Evolutionary conservation across 1,140 invertebrate species (phyloP).

Genomic region (Drosophila orena): DNA sequence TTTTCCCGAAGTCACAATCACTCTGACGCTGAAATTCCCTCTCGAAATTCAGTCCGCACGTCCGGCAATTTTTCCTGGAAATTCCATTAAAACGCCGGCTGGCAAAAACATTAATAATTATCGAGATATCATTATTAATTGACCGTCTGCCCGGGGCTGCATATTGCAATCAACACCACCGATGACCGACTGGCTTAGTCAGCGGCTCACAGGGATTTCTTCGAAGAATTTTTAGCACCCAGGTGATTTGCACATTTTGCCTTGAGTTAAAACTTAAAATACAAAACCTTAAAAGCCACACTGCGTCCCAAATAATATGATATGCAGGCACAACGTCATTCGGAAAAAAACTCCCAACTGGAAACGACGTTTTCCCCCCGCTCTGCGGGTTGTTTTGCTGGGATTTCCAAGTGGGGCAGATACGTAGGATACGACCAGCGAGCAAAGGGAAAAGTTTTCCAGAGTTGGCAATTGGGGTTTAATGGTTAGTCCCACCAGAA

Average conservation of each 20-base stretch:
- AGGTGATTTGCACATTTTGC: conserved; percentile 28
- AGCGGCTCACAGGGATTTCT: neutral
- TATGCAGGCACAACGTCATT: conserved; percentile 44
- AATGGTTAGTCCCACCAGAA: conserved; percentile 42
- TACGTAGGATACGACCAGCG: neutral
- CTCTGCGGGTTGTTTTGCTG: conserved; percentile 6
- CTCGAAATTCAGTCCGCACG: conserved; percentile 34
- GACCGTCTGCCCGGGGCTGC: conserved; percentile 15
- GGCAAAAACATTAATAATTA: conserved; percentile 29
- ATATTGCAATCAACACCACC: conserved; percentile 20
- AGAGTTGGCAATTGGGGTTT: conserved; percentile 51
- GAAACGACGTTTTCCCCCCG: conserved; percentile 5
- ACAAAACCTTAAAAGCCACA: conserved; percentile 39
- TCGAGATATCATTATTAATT: conserved; percentile 17
- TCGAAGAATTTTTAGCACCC: conserved; percentile 11
- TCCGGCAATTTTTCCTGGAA: conserved; percentile 31
- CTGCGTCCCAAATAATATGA: conserved; percentile 56
- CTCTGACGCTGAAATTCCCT: conserved; percentile 37
- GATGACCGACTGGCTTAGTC: neutral
- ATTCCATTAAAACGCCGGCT: conserved; percentile 30
- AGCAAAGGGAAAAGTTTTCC: conserved; percentile 55
- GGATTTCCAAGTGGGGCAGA: conserved; percentile 18
- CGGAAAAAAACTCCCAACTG: conserved; percentile 19
- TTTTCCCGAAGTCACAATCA: conserved; percentile 36
- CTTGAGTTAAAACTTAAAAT: conserved; percentile 53